Evolutionary conservation across 2,888 invertebrate species (phyloP).

Genomic region (Pecten maximus): DNA sequence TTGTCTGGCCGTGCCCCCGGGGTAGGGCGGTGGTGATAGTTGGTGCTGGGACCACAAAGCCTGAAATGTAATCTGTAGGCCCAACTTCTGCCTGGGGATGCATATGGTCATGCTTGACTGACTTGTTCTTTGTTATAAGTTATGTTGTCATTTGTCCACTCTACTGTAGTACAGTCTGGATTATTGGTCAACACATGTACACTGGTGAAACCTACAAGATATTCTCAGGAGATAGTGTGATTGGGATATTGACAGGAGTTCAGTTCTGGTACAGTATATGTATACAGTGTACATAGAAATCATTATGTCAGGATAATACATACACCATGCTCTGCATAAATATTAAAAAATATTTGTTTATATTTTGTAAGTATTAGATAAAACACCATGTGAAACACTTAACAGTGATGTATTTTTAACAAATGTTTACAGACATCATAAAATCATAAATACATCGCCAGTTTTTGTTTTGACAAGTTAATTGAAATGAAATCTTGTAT

Average conservation of each 20-base stretch:
- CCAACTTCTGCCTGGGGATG: neutral
- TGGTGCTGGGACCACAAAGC: neutral
- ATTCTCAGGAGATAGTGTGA: neutral
- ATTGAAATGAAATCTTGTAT: no score
- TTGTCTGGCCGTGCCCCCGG: neutral
- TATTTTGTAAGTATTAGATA: neutral
- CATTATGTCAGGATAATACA: neutral
- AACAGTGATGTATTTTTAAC: no score
- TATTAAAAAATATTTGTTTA: neutral
- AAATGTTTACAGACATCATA: no score
- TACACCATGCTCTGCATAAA: neutral
- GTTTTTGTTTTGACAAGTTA: no score
- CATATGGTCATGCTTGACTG: neutral
- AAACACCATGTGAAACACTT: no score
- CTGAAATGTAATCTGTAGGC: neutral
- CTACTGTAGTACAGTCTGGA: neutral
- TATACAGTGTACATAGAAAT: neutral
- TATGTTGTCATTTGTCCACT: neutral
- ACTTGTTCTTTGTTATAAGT: neutral
- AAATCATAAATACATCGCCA: no score
- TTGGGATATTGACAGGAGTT: neutral
- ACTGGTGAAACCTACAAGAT: neutral
- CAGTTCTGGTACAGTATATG: neutral
- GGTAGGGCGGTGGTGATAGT: slow-evolving; percentile 11
- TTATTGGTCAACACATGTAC: neutral